These are phyloP conservation scores for Cherax quadricarinatus DNA, from an alignment of 1,140 invertebrate genomes.

Conservation along the genomic window DNA sequence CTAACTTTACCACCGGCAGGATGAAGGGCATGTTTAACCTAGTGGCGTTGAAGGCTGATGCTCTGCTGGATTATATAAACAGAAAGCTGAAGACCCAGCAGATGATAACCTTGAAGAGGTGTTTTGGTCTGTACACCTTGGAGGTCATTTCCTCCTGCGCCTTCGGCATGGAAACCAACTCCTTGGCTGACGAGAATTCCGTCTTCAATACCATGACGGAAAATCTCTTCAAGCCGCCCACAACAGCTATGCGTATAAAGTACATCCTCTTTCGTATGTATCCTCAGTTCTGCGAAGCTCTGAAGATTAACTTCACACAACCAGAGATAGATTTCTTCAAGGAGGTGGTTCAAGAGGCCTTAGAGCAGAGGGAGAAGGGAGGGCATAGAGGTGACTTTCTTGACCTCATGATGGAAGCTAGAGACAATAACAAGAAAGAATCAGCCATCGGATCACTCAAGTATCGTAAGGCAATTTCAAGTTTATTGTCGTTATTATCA, in stretches of 20 bases:
- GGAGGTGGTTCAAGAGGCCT: constrained; percentile 53
- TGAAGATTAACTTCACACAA: constrained; percentile 9
- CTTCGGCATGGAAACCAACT: constrained; percentile 76
- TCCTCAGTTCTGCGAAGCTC: constrained; percentile 30
- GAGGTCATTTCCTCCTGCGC: constrained; percentile 74
- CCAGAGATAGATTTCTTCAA: constrained; percentile 46
- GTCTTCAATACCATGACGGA: constrained; percentile 68
- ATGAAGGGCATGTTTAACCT: constrained; percentile 68
- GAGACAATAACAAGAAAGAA: constrained; percentile 74
- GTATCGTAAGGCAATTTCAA: constrained; percentile 46
- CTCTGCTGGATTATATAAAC: constrained; percentile 35
- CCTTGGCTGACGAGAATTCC: constrained; percentile 62
- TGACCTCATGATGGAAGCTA: constrained; percentile 77
- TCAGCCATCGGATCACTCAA: neutral
- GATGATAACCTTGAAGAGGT: constrained; percentile 63
- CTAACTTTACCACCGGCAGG: constrained; percentile 73
- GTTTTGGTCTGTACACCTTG: constrained; percentile 77
- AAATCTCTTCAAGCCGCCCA: constrained; percentile 12
- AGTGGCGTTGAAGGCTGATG: constrained; percentile 39
- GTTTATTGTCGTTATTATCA: too few species aligned
- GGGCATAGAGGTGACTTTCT: constrained; percentile 76
- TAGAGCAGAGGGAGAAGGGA: constrained; percentile 47
- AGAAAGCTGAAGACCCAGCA: constrained; percentile 25
- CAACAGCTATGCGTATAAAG: neutral
- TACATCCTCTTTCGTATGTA: neutral